Evolutionary conservation across 1,140 invertebrate species (phyloP), one percentile per base, ranked within the genome.

Genomic region (Charaxes varanes): DNA sequence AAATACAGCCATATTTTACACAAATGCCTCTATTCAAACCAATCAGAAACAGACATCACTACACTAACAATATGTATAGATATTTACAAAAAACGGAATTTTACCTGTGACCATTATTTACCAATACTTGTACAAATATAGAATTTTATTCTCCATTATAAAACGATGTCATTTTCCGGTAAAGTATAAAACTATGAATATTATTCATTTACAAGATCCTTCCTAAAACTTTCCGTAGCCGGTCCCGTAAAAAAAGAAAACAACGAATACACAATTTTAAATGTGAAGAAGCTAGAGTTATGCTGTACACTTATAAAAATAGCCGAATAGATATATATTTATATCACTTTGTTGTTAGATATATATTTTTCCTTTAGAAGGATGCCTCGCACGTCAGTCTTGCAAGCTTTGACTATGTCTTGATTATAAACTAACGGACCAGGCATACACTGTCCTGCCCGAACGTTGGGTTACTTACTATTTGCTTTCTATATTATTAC

Each of bases 361-460:
- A 28, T 15, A 53, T 41, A 34, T 40, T 37, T 12, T 7, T 71
- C 72, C 72, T 77, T 77, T 71, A 55, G 21, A 71, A 80, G 68
- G 70, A 63, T 52, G 52, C 45, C 56, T 57, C 27, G 36, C 36
- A 22, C 31, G 36, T 73, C 76, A 80, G 76, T 80, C 76, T 80
- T 77, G 63, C 68, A 69, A 69, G 68, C 73, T 59, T 67, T 43
- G 62, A 65, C 60, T 61, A 49, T 56, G 54, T 55, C 53, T 37
- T 53, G 43, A 59, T 48, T 14, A 41, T 42, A 34, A 22, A 37
- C 13, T 17, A 38, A 30, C 23, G 4, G 11, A 45, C 34, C 16
- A n/a, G n/a, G n/a, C n/a, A n/a, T n/a, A n/a, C n/a, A n/a, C n/a
- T n/a, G n/a, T n/a, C n/a, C n/a, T n/a, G n/a, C n/a, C n/a, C n/a